A percentile compares a stretch with the other conserved stretches of the same genome.
Evolutionary conservation across 92 coral and sea anemone species (phyloP).

Genomic region (Heliopora coerulea): DNA sequence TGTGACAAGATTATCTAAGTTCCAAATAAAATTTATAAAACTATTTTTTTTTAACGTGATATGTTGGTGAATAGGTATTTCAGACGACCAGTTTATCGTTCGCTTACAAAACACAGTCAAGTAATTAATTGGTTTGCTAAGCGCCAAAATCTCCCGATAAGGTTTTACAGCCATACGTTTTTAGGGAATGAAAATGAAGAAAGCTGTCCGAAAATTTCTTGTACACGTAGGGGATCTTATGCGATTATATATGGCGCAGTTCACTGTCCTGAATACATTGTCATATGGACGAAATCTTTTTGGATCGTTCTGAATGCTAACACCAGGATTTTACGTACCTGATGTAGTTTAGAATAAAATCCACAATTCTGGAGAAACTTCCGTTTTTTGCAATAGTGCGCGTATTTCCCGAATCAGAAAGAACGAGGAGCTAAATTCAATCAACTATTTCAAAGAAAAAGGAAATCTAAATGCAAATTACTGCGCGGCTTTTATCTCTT

Average conservation of each 20-base stretch:
- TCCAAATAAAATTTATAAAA: slow-evolving; percentile 15
- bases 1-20: not conserved
- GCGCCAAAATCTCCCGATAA: slow-evolving; percentile 5
- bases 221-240: too few species aligned
- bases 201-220: too few species aligned
- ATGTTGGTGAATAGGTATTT: not conserved
- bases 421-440: not conserved
- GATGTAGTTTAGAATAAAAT: too few species aligned
- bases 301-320: too few species aligned
- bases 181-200: too few species aligned
- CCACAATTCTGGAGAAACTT: too few species aligned
- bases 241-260: too few species aligned
- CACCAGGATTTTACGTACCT: too few species aligned
- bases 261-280: too few species aligned
- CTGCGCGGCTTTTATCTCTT: slow-evolving; percentile 6
- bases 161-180: not conserved
- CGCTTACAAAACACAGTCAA: not conserved
- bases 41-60: not conserved
- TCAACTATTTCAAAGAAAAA: not conserved
- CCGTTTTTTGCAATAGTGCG: too few species aligned
- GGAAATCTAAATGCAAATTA: slow-evolving; percentile 7
- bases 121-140: slow-evolving; percentile 20
- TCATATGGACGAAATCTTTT: too few species aligned
- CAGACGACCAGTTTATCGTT: slow-evolving; percentile 21
- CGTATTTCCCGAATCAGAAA: too few species aligned